phyloP scores from a whole-genome alignment of 2,113 vertebrate species.

The Puffinus mauretanicus region DNA sequence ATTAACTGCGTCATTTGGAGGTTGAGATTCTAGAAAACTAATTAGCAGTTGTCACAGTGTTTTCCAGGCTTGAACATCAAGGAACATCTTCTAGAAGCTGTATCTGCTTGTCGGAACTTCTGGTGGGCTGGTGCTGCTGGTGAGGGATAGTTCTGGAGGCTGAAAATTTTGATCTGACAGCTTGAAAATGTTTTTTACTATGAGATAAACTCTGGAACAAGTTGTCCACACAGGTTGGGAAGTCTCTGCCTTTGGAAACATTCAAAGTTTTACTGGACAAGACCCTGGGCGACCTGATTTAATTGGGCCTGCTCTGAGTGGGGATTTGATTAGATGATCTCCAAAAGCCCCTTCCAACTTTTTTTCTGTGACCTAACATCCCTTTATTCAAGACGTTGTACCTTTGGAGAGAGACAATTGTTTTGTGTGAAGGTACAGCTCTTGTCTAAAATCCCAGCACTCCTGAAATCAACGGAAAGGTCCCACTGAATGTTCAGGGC shows the following conservation, averaged over 20 bases:
- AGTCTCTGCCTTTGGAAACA: background rate
- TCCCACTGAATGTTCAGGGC: background rate
- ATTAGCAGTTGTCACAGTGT: background rate
- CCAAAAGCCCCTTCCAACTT: background rate
- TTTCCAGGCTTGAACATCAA: background rate
- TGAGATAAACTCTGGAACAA: background rate
- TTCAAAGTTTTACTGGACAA: background rate
- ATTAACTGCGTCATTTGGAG: background rate
- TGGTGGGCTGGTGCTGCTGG: background rate
- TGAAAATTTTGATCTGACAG: background rate
- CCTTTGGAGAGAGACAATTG: background rate
- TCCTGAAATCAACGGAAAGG: background rate
- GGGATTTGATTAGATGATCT: background rate
- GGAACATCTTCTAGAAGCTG: background rate
- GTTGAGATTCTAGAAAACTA: background rate
- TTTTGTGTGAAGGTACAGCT: background rate
- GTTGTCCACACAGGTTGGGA: background rate
- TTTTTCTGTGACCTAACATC: background rate
- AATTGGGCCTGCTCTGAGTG: background rate
- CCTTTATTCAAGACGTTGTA: background rate
- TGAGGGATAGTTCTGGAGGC: background rate
- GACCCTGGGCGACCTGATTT: background rate
- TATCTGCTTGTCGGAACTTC: background rate
- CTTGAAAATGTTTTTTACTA: background rate
- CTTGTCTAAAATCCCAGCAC: background rate